Evolutionary conservation across 2,888 invertebrate species (phyloP).

Genomic region (Julus scandinavius): DNA sequence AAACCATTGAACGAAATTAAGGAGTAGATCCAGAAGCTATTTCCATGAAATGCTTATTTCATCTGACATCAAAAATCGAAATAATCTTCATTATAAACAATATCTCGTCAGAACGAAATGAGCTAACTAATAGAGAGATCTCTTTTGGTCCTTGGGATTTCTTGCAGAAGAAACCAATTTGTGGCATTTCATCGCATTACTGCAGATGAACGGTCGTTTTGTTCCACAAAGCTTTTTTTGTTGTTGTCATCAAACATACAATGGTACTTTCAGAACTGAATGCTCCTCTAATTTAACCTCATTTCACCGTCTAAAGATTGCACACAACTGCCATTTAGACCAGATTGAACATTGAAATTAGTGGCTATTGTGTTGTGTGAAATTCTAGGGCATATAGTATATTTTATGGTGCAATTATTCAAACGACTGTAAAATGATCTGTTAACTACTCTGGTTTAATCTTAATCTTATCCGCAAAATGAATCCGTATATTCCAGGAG

Average conservation of each 20-base stretch:
- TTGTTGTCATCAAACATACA: not conserved
- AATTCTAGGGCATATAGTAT: not conserved
- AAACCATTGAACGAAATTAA: too few relatives aligned
- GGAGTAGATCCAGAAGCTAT: too few relatives aligned
- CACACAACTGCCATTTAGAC: not conserved
- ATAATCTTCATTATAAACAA: not conserved
- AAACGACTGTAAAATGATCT: not conserved
- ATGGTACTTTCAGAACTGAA: not conserved
- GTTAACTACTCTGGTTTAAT: not conserved
- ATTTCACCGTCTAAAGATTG: not conserved
- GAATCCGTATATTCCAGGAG: not conserved
- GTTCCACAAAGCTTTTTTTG: not conserved
- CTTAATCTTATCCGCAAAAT: too few relatives aligned
- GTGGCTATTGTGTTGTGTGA: not conserved
- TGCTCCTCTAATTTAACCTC: not conserved
- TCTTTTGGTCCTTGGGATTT: constrained; percentile 33
- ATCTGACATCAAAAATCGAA: not conserved
- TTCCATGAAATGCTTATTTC: not conserved
- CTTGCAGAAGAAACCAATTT: constrained; percentile 13
- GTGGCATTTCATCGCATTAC: not conserved
- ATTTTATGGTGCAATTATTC: not conserved
- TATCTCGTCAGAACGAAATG: constrained; percentile 14
- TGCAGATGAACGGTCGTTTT: constrained; percentile 33
- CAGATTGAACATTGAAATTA: not conserved
- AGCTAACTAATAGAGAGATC: constrained; percentile 1